A percentile compares a stretch with the other conserved stretches of the same genome.
phyloP scores from a whole-genome alignment of 2,113 vertebrate species.

The Thamnaconus septentrionalis region DNA sequence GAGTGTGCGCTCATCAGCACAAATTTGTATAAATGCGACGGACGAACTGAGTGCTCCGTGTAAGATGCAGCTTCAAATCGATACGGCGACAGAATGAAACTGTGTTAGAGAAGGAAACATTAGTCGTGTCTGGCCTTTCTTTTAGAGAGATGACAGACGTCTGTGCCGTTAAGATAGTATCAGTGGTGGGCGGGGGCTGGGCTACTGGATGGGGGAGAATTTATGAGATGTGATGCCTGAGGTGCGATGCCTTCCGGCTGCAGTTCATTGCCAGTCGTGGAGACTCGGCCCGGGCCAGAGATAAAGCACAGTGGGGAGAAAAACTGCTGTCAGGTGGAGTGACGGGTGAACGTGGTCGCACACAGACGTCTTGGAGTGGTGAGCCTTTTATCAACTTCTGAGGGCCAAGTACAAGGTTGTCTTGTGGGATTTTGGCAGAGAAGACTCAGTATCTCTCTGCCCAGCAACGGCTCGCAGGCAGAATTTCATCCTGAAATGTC shows the following conservation, averaged over 20 bases:
- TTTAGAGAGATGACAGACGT: constrained; percentile 8
- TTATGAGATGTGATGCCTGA: constrained; percentile 14
- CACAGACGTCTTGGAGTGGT: constrained; percentile 29
- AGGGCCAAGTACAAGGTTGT: constrained; percentile 36
- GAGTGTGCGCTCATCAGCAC: constrained; percentile 19
- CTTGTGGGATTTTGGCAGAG: constrained; percentile 4
- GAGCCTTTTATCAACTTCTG: constrained; percentile 34
- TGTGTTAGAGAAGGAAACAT: constrained; percentile 34
- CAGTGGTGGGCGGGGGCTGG: neutral
- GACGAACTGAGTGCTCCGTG: constrained; percentile 20
- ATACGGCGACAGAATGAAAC: constrained; percentile 26
- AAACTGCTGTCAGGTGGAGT: constrained; percentile 24
- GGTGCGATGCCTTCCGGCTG: constrained; percentile 12
- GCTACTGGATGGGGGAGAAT: constrained; percentile 26
- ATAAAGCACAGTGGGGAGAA: constrained; percentile 1
- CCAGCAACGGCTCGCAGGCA: constrained; percentile 81
- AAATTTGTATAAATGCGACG: constrained; percentile 37
- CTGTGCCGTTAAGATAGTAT: too few species aligned
- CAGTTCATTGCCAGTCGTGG: constrained; percentile 9
- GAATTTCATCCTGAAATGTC: constrained; percentile 5
- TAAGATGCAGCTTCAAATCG: constrained; percentile 56
- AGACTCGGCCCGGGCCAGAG: neutral
- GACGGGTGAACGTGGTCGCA: constrained; percentile 13
- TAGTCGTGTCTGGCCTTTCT: constrained; percentile 8
- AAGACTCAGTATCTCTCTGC: constrained; percentile 25